A percentile compares a stretch with the other conserved stretches of the same genome.
phyloP scores from a whole-genome alignment of 2,113 vertebrate species.

The Corythornis madagascariensis region DNA sequence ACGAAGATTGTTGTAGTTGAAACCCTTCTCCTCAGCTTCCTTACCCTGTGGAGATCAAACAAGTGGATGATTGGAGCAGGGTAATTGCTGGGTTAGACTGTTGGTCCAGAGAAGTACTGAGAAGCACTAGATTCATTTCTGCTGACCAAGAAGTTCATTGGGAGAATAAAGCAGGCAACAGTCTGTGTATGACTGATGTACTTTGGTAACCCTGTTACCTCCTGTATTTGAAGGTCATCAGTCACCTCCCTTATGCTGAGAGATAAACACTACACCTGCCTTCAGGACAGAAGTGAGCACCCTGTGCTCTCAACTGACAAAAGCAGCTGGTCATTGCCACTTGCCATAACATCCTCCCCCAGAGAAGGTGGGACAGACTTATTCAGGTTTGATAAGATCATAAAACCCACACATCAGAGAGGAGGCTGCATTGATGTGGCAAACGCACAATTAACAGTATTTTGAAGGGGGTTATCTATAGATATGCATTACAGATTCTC shows the following conservation, averaged over 20 bases:
- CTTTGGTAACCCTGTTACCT: background rate
- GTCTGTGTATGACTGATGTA: background rate
- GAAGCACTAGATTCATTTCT: background rate
- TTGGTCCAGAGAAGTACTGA: background rate
- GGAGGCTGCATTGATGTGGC: background rate
- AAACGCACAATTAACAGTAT: background rate
- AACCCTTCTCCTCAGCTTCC: conserved; percentile 39
- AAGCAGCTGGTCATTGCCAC: background rate
- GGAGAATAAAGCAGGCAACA: background rate
- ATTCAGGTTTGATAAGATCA: background rate
- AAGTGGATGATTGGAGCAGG: background rate
- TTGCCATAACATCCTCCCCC: background rate
- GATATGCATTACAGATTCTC: background rate
- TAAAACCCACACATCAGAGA: background rate
- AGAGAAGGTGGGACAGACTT: background rate
- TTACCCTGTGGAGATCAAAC: conserved; percentile 48
- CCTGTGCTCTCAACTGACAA: background rate
- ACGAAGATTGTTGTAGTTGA: conserved; percentile 61
- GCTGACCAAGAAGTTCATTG: background rate
- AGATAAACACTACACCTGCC: background rate
- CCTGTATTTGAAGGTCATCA: background rate
- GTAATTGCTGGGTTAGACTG: fast-evolving
- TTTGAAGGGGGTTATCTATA: background rate
- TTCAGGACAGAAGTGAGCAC: background rate
- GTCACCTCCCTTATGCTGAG: background rate